These are phyloP conservation scores for Alouatta palliata DNA, from an alignment of 2,113 vertebrate genomes.

Conservation along the genomic window DNA sequence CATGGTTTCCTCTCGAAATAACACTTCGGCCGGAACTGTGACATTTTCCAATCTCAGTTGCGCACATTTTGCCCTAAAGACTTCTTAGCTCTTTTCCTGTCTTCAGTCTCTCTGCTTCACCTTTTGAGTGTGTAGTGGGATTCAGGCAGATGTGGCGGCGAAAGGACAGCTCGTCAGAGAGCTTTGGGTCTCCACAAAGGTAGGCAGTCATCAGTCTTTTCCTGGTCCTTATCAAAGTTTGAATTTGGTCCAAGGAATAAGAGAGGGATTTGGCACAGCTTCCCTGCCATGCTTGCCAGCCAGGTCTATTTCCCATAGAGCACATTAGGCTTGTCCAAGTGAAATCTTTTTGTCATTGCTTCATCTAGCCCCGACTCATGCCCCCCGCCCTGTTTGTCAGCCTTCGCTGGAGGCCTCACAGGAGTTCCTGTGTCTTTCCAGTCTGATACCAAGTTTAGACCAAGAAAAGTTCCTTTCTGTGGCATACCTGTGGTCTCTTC, in stretches of 20 bases:
- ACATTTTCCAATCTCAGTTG: neutral
- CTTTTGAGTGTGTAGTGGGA: neutral
- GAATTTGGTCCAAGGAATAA: neutral
- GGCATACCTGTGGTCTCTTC: neutral
- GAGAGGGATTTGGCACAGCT: rapidly evolving
- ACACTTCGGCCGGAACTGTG: neutral
- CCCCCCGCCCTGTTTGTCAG: rapidly evolving
- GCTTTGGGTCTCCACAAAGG: rapidly evolving
- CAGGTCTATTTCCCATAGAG: neutral
- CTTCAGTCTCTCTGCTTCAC: neutral
- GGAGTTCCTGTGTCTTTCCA: neutral
- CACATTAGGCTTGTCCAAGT: neutral
- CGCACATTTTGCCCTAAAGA: neutral
- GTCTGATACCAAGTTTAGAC: neutral
- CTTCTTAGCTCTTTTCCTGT: neutral
- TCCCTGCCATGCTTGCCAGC: rapidly evolving
- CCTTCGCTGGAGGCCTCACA: neutral
- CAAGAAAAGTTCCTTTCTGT: neutral
- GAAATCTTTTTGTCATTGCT: neutral
- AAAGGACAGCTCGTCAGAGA: neutral
- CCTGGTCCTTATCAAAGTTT: neutral
- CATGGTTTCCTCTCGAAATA: neutral
- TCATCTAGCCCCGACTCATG: rapidly evolving
- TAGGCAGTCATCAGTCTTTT: too few relatives aligned
- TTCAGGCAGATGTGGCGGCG: rapidly evolving